phyloP scores from a whole-genome alignment of 2,888 invertebrate species.

The Luffia ferchaultella region DNA sequence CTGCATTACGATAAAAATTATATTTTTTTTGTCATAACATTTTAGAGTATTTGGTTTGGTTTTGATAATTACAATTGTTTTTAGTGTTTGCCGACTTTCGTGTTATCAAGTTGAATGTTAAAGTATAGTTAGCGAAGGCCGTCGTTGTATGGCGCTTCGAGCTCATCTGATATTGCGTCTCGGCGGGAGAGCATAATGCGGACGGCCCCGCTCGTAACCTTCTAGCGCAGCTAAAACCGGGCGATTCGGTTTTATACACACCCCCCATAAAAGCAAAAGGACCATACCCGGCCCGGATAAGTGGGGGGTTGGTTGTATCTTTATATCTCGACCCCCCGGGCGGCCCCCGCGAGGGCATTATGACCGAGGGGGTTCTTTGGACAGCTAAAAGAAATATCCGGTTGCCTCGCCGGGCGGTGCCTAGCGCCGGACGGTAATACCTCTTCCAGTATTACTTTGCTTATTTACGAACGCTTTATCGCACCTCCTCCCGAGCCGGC shows the following conservation, averaged over 20 bases:
- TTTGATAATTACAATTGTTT: too few species aligned
- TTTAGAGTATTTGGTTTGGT: too few species aligned
- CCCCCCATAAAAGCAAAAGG: conserved; percentile 67
- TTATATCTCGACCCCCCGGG: conserved; percentile 55
- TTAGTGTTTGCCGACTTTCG: too few species aligned
- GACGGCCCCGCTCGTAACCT: conserved; percentile 59
- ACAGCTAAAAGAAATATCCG: conserved; percentile 67
- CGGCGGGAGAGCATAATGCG: conserved; percentile 44
- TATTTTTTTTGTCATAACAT: too few species aligned
- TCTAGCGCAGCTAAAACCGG: conserved; percentile 63
- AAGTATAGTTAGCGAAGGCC: neutral
- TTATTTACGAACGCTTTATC: conserved; percentile 54
- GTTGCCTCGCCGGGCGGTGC: conserved; percentile 49
- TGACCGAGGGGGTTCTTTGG: conserved; percentile 64
- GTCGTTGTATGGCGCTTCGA: conserved; percentile 15
- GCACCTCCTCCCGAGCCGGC: conserved; percentile 30
- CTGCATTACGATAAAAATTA: too few species aligned
- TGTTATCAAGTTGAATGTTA: too few species aligned
- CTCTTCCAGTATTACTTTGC: conserved; percentile 53
- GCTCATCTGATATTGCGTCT: conserved; percentile 49
- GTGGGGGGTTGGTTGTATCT: conserved; percentile 65
- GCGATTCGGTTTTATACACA: conserved; percentile 66
- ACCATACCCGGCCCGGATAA: conserved; percentile 55
- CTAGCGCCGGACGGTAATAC: conserved; percentile 48
- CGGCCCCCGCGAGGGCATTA: conserved; percentile 51